Conservation (phyloP, 2,113 vertebrate genomes). For the Nothoprocta pentlandii region DNA sequence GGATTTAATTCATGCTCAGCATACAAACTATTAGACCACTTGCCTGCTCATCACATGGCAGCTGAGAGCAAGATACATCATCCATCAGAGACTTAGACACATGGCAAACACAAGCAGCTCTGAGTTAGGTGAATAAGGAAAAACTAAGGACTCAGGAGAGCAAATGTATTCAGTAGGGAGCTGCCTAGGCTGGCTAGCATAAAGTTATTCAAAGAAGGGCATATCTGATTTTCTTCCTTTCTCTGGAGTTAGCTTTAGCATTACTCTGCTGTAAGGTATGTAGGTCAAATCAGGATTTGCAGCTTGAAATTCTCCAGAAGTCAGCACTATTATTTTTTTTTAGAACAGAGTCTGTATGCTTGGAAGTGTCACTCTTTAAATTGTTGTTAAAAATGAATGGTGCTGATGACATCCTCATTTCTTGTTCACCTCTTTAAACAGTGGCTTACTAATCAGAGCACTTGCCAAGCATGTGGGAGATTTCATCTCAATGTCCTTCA, state of each 20-base stretch:
- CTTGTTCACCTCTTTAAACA: background rate
- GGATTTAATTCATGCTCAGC: background rate
- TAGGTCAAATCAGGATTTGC: background rate
- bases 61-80: background rate
- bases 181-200: background rate
- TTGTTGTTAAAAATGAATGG: background rate
- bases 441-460: background rate
- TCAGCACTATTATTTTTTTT: background rate
- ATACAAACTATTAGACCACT: background rate
- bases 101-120: background rate
- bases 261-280: background rate
- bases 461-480: background rate
- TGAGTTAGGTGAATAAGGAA: background rate
- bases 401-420: background rate
- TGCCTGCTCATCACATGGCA: background rate
- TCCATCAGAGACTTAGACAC: background rate
- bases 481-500: background rate
- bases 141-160: fast-evolving
- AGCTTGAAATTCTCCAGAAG: background rate
- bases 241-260: background rate
- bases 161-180: background rate
- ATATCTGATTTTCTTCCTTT: background rate
- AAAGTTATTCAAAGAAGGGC: background rate
- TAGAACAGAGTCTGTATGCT: background rate
- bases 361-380: background rate